Evolutionary conservation across 2,113 vertebrate genomes (phyloP).

Genomic region (Helogale parvula): DNA sequence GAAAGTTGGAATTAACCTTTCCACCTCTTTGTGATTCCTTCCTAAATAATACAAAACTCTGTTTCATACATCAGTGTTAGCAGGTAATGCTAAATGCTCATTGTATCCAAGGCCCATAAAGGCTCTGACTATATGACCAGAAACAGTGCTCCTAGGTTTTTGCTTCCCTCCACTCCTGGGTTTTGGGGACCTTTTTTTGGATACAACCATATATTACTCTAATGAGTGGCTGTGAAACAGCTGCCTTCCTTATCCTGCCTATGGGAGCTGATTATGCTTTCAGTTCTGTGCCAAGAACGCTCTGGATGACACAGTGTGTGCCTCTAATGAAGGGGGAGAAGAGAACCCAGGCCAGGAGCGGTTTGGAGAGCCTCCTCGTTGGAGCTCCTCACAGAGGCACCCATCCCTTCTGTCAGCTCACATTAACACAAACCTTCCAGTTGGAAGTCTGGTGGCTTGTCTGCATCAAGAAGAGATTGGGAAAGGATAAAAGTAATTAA

Average conservation of each 20-base stretch:
- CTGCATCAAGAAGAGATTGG: background rate
- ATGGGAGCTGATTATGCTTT: background rate
- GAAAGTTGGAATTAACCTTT: background rate
- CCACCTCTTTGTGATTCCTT: background rate
- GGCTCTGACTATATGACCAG: background rate
- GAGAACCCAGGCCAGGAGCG: background rate
- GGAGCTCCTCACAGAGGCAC: background rate
- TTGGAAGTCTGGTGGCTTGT: background rate
- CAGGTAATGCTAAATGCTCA: background rate
- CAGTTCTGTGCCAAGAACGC: background rate
- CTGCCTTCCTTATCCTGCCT: conserved; percentile 11
- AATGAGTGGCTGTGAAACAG: background rate
- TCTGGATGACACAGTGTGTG: background rate
- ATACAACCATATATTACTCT: background rate
- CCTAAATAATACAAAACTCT: background rate
- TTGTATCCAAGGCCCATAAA: background rate
- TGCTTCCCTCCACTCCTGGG: background rate
- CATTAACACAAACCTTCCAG: background rate
- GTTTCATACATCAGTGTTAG: background rate
- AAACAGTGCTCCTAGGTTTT: background rate
- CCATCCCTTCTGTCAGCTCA: background rate
- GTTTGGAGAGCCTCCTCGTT: background rate
- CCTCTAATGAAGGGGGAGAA: background rate
- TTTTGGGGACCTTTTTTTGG: background rate
- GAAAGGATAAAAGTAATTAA: background rate